phyloP scores from a whole-genome alignment of 2,797 vertebrate genomes.

The Cygnus olor region DNA sequence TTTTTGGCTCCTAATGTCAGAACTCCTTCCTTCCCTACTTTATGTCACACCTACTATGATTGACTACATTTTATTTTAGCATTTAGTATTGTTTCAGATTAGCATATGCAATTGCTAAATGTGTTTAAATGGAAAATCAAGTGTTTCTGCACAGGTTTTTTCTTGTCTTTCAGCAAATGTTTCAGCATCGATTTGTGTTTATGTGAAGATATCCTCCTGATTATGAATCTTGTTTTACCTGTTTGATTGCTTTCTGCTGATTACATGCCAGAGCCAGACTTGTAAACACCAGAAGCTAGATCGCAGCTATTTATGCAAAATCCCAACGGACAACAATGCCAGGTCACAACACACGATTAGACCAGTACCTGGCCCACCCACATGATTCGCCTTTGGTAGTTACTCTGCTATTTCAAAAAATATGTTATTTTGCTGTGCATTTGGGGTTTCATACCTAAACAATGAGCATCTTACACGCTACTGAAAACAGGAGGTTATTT shows the following conservation, averaged over 20 bases:
- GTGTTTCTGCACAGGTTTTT: neutral
- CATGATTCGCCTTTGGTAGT: neutral
- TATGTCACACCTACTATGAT: slow-evolving; percentile 15
- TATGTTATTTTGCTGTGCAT: neutral
- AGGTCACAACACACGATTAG: neutral
- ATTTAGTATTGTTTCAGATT: slow-evolving; percentile 44
- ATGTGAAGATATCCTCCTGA: slow-evolving; percentile 12
- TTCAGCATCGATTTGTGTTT: neutral
- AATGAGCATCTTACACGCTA: neutral
- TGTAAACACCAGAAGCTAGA: slow-evolving; percentile 4
- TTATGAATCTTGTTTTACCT: slow-evolving; percentile 57
- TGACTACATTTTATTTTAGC: neutral
- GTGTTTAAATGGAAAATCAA: slow-evolving; percentile 1
- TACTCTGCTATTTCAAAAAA: neutral
- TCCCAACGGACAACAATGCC: neutral
- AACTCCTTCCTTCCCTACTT: neutral
- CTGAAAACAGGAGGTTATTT: neutral
- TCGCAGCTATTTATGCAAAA: slow-evolving; percentile 17
- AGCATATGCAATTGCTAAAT: slow-evolving; percentile 4
- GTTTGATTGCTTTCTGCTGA: slow-evolving; percentile 58
- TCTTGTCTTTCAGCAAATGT: neutral
- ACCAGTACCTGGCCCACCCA: neutral
- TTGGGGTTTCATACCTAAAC: neutral
- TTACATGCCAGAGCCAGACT: neutral
- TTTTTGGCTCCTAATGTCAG: slow-evolving; percentile 37